Evolutionary conservation across 2,113 vertebrate species (phyloP).

Genomic region (Hystrix cristata): DNA sequence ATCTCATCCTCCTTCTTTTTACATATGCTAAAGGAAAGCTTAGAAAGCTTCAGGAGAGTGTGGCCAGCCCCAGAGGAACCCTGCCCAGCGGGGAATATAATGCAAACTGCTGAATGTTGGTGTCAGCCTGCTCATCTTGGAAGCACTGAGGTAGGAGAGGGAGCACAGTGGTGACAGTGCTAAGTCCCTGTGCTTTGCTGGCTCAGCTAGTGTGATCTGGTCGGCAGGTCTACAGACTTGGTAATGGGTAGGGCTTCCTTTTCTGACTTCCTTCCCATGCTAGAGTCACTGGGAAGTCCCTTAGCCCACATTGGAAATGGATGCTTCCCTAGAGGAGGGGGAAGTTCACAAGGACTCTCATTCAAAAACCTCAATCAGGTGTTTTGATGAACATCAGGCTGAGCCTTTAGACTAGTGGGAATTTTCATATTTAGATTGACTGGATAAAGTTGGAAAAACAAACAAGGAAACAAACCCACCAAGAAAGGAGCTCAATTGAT

Average conservation of each 20-base stretch:
- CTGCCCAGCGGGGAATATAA: not conserved
- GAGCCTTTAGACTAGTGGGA: not conserved
- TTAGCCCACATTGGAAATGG: not conserved
- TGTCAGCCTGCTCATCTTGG: not conserved
- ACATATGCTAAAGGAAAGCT: not conserved
- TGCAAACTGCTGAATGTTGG: too few species aligned
- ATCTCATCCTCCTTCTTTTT: not conserved
- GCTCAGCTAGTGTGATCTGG: not conserved
- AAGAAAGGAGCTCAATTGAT: not conserved
- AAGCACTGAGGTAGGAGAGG: not conserved
- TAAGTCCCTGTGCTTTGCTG: not conserved
- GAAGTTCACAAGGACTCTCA: not conserved
- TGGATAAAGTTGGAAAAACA: not conserved
- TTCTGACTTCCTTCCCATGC: not conserved
- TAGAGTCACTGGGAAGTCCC: not conserved
- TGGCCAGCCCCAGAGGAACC: not conserved
- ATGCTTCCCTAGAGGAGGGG: not conserved
- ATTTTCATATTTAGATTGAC: not conserved
- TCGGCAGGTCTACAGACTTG: not conserved
- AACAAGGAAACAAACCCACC: not conserved
- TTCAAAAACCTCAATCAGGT: not conserved
- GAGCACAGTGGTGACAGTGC: not conserved
- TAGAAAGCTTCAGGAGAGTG: not conserved
- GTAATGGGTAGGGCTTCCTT: not conserved
- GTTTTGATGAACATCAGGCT: not conserved